phyloP scores from a whole-genome alignment of 2,113 vertebrate genomes.

The Chaetops frenatus region DNA sequence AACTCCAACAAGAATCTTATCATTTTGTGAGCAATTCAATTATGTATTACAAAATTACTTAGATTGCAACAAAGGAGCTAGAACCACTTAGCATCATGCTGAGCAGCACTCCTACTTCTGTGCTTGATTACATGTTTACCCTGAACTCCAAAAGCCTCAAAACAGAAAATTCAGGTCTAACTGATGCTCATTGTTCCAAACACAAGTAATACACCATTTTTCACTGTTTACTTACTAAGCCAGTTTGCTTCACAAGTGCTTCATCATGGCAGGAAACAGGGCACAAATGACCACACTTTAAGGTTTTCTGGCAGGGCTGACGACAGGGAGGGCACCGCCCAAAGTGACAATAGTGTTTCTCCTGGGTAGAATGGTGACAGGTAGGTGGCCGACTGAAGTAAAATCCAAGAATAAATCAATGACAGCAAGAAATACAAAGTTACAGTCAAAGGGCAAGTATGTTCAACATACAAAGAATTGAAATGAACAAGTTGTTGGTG shows the following conservation, averaged over 20 bases:
- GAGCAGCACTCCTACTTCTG: fast-evolving
- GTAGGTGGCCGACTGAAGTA: constrained; percentile 72
- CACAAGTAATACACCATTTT: not conserved
- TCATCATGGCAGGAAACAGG: constrained; percentile 81
- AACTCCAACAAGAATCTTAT: not conserved
- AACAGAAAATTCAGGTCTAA: not conserved
- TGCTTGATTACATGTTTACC: not conserved
- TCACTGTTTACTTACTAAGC: constrained; percentile 64
- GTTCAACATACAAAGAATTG: not conserved
- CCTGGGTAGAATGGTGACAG: constrained; percentile 80
- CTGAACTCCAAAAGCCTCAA: not conserved
- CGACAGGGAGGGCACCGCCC: constrained; percentile 79
- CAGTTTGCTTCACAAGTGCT: constrained; percentile 79
- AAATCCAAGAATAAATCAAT: not conserved
- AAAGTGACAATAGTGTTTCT: constrained; percentile 83
- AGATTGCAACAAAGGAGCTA: not conserved
- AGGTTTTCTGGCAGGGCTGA: constrained; percentile 73
- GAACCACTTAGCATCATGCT: not conserved
- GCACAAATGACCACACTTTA: constrained; percentile 74
- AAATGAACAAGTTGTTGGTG: not conserved
- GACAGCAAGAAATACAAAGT: not conserved
- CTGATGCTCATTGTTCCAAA: not conserved
- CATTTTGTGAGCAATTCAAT: not conserved
- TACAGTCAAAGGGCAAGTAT: not conserved
- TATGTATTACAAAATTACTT: not conserved